Percentiles rank a stretch among this genome's conserved stretches.
phyloP scores from a whole-genome alignment of 1,140 invertebrate genomes.

The Anastrepha ludens region DNA sequence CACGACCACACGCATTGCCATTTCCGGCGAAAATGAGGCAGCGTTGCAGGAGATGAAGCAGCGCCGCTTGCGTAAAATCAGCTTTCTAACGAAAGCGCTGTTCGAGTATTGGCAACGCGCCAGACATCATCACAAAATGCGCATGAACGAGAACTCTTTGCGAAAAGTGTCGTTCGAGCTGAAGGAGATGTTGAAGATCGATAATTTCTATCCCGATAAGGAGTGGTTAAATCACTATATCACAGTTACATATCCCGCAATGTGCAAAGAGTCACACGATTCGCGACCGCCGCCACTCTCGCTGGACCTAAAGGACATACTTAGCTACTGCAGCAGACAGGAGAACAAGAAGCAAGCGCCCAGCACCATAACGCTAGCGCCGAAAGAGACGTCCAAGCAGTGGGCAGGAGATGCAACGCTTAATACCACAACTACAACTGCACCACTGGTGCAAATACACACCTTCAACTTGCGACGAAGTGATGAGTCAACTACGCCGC shows the following conservation, averaged over 20 bases:
- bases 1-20: constrained; percentile 9
- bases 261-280: neutral
- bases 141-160: constrained; percentile 62
- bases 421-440: neutral
- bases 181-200: constrained; percentile 68
- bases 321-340: constrained; percentile 62
- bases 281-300: constrained; percentile 53
- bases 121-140: constrained; percentile 62
- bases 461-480: constrained; percentile 26
- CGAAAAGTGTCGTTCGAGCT: constrained; percentile 64
- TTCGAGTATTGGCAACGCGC: constrained; percentile 67
- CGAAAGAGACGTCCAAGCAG: constrained; percentile 50
- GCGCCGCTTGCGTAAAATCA: constrained; percentile 63
- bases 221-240: constrained; percentile 67
- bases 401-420: neutral
- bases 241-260: neutral
- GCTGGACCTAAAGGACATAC: constrained; percentile 68
- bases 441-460: constrained; percentile 30
- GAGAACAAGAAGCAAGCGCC: constrained; percentile 60
- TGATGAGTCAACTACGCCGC: neutral
- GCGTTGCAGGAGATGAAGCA: constrained; percentile 42
- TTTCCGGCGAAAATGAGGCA: constrained; percentile 25
- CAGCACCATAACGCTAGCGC: constrained; percentile 60
- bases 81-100: constrained; percentile 64
- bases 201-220: constrained; percentile 68